phyloP scores from a whole-genome alignment of 1,140 invertebrate genomes.

The honey bee (Apis mellifera) region DNA sequence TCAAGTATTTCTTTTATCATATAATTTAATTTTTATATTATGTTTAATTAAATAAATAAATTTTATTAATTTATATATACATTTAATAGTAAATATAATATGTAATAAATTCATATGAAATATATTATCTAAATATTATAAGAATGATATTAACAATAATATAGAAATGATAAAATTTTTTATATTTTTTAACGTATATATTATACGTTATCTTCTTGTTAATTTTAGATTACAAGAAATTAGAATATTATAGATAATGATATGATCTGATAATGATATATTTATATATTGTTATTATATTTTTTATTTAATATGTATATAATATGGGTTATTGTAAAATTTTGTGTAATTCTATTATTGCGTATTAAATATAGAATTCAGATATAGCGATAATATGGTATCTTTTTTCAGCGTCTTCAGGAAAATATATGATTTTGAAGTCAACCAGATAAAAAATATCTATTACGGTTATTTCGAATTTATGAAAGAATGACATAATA shows the following conservation, averaged over 20 bases:
- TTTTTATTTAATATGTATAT: not conserved
- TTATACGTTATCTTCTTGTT: not conserved
- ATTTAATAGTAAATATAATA: too few species aligned
- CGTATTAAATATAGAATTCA: slow-evolving; percentile 55
- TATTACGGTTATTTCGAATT: not conserved
- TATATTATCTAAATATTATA: not conserved
- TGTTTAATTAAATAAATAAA: not conserved
- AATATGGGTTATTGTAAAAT: slow-evolving; percentile 3
- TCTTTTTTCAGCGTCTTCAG: slow-evolving; percentile 45
- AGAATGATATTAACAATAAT: not conserved
- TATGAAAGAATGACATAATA: slow-evolving; percentile 43
- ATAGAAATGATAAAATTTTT: too few species aligned
- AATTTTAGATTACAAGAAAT: not conserved
- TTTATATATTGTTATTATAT: not conserved
- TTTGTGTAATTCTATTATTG: slow-evolving; percentile 34
- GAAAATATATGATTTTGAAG: not conserved
- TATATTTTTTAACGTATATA: not conserved
- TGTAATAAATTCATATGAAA: too few species aligned
- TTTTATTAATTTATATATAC: not conserved
- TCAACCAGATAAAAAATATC: not conserved
- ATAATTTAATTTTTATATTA: not conserved
- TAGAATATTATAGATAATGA: too few species aligned
- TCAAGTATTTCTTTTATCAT: too few species aligned
- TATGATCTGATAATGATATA: too few species aligned
- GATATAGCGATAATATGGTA: not conserved